Base-by-base conservation (phyloP, 2,797 vertebrate genomes). In the Rousettus madagascariensis region DNA sequence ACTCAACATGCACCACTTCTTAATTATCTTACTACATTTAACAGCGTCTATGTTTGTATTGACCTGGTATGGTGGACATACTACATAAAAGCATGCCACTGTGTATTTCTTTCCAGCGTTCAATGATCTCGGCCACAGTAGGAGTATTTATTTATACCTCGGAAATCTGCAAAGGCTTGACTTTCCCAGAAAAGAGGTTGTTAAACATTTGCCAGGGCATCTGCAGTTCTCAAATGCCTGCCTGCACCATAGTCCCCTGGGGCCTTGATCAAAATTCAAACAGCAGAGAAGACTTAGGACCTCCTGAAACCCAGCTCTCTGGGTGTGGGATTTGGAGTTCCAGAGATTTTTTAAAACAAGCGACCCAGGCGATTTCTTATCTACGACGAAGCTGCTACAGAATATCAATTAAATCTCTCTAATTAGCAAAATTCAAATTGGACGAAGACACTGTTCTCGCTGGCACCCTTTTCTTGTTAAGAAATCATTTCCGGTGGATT, bases 61-160 rank as follows among this genome's bases (percentile, higher is more conserved):
- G 0, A 24, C 20, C 17, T 49, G 13, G 4, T 6, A 0, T 3
- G 57, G 38, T 20, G 28, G 72, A 59, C 49, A 51, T 28, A 24
- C 24, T 2, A 1, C 1, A 0, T 5, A 2, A 43, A 0, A 1
- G 24, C 4, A 5, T 2, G 38, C 19, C 41, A 1, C 9, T 10
- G 9, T 1, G 2, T 4, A 13, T 36, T 61, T 69, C 91, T 75
- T 65, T 57, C 74, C 38, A 5, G 1, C 9, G 3, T 22, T 28
- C 68, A 26, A 24, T 30, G 19, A 19, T 4, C 3, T 28, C 19
- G 11, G 63, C 79, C 8, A 6, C 7, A 5, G 15, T 8, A 2
- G 7, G 22, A 9, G 41, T 0, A 38, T 30, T n/a, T 59, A 28
- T 3, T n/a, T 59, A 28, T 3, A 6, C 8, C 6, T 7, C 1